These are phyloP conservation scores for Griposia aprilina DNA, from an alignment of 2,888 invertebrate species.

Conservation along the genomic window DNA sequence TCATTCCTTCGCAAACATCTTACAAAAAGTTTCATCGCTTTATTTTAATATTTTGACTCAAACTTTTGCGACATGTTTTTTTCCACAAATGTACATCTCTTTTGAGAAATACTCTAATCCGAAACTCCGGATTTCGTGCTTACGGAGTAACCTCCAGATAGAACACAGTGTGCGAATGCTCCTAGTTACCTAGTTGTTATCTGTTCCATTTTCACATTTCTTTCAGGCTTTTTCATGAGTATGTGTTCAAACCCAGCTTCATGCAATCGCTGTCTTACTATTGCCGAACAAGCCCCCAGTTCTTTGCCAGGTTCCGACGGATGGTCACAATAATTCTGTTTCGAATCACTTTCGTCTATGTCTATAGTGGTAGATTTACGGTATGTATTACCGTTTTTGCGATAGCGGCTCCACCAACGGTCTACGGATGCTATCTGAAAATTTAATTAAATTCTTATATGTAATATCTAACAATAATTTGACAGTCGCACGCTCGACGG, in stretches of 20 bases:
- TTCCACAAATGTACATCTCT: too few species aligned
- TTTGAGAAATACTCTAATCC: too few species aligned
- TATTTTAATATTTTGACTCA: too few species aligned
- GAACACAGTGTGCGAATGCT: neutral
- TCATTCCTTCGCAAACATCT: too few species aligned
- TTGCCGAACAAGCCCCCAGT: conserved; percentile 1
- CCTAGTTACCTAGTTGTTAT: neutral
- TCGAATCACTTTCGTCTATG: neutral
- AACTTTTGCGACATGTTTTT: too few species aligned
- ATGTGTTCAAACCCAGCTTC: conserved; percentile 26
- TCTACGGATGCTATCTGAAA: neutral
- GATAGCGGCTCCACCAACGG: conserved; percentile 20
- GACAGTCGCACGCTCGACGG: too few species aligned
- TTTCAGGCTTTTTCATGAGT: conserved; percentile 26
- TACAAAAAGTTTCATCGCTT: too few species aligned
- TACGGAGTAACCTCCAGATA: too few species aligned
- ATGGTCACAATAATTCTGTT: neutral
- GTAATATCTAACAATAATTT: too few species aligned
- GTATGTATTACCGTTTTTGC: conserved; percentile 1
- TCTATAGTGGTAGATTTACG: neutral
- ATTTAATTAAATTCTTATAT: too few species aligned
- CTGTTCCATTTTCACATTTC: neutral
- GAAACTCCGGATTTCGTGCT: too few species aligned
- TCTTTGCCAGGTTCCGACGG: neutral
- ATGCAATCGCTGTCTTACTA: conserved; percentile 9